Conservation (phyloP, 2,797 vertebrate species). For the Oreonectes daqikongensis region DNA sequence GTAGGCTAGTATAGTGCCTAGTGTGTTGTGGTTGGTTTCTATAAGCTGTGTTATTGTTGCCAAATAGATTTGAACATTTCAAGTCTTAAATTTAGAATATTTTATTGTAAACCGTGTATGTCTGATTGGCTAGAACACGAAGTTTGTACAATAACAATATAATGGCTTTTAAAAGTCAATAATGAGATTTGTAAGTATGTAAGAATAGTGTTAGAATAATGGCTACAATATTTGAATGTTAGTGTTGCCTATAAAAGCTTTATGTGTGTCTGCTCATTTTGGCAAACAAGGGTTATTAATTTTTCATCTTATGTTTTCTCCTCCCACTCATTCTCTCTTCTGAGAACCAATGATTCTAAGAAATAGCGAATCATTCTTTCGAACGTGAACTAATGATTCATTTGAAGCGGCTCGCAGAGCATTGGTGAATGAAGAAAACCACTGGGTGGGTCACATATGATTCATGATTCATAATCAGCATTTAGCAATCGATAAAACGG, state of each 20-base stretch:
- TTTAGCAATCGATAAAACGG: too few relatives aligned
- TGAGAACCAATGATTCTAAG: background rate
- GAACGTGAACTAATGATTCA: constrained; percentile 1
- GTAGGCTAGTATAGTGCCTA: too few relatives aligned
- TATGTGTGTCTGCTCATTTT: background rate
- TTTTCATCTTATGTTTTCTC: constrained; percentile 7
- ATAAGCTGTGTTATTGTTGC: background rate
- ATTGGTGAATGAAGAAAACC: background rate
- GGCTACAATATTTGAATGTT: background rate
- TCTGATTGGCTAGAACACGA: background rate
- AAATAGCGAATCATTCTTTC: background rate
- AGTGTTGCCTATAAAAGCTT: background rate
- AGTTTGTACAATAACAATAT: background rate
- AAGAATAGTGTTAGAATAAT: too few relatives aligned
- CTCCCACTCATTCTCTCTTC: background rate
- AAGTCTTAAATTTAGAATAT: too few relatives aligned
- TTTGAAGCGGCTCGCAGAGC: background rate
- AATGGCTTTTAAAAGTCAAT: background rate
- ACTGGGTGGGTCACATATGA: too few relatives aligned
- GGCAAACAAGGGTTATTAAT: constrained; percentile 2
- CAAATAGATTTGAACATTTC: background rate
- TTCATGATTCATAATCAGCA: too few relatives aligned
- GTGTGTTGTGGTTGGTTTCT: background rate
- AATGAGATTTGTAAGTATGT: too few relatives aligned
- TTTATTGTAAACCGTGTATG: background rate